Evolutionary conservation across 2,888 invertebrate species (phyloP).

Genomic region (Drosophila sordidula): DNA sequence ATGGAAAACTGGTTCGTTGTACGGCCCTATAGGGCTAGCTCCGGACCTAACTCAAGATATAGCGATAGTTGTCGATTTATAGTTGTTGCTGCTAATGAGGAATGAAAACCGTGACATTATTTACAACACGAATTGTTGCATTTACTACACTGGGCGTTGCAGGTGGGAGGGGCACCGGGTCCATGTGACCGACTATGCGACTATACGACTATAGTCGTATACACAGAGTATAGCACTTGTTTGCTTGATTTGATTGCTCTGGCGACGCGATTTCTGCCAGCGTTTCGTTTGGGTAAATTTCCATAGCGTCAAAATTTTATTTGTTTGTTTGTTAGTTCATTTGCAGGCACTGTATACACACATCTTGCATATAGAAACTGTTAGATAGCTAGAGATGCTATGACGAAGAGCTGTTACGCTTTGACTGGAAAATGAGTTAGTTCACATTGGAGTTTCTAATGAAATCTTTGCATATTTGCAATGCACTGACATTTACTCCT

Average conservation of each 20-base stretch:
- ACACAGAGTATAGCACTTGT: conserved; percentile 35
- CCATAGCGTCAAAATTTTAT: conserved; percentile 69
- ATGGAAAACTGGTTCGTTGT: conserved; percentile 48
- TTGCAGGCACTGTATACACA: conserved; percentile 19
- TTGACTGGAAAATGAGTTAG: too few species aligned
- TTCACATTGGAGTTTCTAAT: background rate
- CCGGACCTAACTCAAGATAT: conserved; percentile 20
- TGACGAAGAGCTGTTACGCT: conserved; percentile 36
- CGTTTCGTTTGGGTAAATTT: conserved; percentile 66
- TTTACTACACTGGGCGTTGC: conserved; percentile 1
- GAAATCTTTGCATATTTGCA: background rate
- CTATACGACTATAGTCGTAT: conserved; percentile 2
- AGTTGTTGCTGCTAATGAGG: conserved; percentile 1
- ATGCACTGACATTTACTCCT: too few species aligned
- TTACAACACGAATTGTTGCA: conserved; percentile 35
- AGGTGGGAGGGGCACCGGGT: background rate
- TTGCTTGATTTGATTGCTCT: conserved; percentile 51
- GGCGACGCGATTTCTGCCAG: conserved; percentile 55
- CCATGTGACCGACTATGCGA: conserved; percentile 18
- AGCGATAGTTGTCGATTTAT: background rate
- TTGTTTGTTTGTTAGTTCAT: conserved; percentile 57
- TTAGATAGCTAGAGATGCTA: conserved; percentile 3
- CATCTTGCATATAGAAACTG: conserved; percentile 8
- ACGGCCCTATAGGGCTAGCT: conserved; percentile 16
- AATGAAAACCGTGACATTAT: conserved; percentile 51